Percentiles rank a stretch among this genome's conserved stretches.
Conservation (phyloP, 2,888 invertebrate genomes). For the Andrena camellia region DNA sequence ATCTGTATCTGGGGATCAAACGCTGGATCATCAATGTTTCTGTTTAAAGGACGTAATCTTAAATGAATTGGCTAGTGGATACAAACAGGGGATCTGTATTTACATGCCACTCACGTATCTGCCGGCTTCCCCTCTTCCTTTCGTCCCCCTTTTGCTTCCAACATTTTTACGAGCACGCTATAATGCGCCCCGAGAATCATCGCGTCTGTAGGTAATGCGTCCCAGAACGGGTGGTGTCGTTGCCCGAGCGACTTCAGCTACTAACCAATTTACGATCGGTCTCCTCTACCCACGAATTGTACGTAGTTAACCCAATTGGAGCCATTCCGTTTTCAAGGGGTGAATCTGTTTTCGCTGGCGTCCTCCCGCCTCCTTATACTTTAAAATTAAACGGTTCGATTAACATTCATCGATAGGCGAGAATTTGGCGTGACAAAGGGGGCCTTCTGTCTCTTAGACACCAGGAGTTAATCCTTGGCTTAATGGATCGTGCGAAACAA, state of each 20-base stretch:
- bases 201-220: slow-evolving; percentile 43
- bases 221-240: slow-evolving; percentile 28
- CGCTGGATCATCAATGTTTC: neutral
- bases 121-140: neutral
- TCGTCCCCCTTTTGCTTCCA: neutral
- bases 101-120: slow-evolving; percentile 6
- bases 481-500: slow-evolving; percentile 11
- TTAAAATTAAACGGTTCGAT: slow-evolving; percentile 34
- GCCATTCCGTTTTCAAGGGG: neutral
- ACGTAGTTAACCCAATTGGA: slow-evolving; percentile 52
- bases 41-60: neutral
- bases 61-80: slow-evolving; percentile 16
- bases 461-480: neutral
- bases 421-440: slow-evolving; percentile 18
- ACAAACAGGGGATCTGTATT: slow-evolving; percentile 20
- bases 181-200: slow-evolving; percentile 46
- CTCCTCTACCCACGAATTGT: slow-evolving; percentile 47
- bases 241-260: slow-evolving; percentile 44
- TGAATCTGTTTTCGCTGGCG: neutral
- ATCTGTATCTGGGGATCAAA: neutral
- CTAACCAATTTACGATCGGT: slow-evolving; percentile 61
- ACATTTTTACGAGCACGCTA: slow-evolving; percentile 47
- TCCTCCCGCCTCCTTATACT: slow-evolving; percentile 6
- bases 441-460: neutral
- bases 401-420: slow-evolving; percentile 17